Evolutionary conservation across 2,888 invertebrate genomes (phyloP), one percentile per base, ranked within the genome.

Genomic region (Idaea biselata): DNA sequence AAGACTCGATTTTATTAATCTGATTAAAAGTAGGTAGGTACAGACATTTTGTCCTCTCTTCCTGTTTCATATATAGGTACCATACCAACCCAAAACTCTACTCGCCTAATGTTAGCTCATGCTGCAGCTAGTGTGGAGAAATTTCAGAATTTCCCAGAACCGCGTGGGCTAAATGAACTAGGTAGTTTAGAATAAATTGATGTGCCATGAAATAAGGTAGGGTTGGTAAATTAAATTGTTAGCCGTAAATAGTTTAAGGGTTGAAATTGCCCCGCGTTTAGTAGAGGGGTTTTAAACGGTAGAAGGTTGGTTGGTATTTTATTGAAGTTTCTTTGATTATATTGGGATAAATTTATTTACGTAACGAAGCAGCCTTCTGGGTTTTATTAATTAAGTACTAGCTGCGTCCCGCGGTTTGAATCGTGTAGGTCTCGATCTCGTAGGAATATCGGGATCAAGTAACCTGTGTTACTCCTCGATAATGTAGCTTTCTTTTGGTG

Each of bases 221-320:
- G 44, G 44, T 44, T 44, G 44, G 44, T 44, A 44, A 44, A 44
- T 44, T 44, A 44, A 44, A 44, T 44, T 44, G 44, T 44, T 44
- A 44, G 44, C 44, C 44, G 44, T 44, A 44, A 44, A 44, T 44
- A 44, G 44, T 44, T 44, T 44, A 14, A 44, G 44, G 44, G 44
- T 44, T 44, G 44, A 25, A 25, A 25, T 25, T 25, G 25, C 25
- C 25, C 44, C 44, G 2, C 44, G 44, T 44, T 44, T 8, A 44
- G 44, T 44, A 14, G 11, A 44, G 44, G 44, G 3, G 11, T 44
- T 44, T 44, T 44, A 44, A 44, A 44, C 44, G 44, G 44, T 44
- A 11, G 14, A 44, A 5, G 25, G 25, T 25, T 25, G 25, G 25
- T 44, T 14, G 44, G 44, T 44, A 44, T 4, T 44, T 44, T 44